Evolutionary conservation across 2,888 invertebrate species (phyloP), one percentile per base, ranked within the genome.

Genomic region (Gisinianus flammeolus): DNA sequence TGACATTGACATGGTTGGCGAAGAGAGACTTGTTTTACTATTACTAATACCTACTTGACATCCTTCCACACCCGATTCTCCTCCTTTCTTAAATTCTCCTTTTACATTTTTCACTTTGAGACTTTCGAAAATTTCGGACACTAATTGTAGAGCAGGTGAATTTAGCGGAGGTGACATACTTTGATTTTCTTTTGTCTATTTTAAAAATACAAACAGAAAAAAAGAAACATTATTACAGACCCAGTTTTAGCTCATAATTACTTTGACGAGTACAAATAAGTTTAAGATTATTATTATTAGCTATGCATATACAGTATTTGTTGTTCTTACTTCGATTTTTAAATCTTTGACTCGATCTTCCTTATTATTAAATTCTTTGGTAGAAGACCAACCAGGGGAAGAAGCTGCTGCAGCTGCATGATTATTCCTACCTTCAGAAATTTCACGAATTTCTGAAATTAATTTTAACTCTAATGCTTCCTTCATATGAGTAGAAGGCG

Each of bases 101-200:
- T 85, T 90, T 82, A 87, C 85, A 28, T 88, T 87, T 81, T 91
- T 92, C 85, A 93, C 88, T 87, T 93, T 93, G 85, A 95, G 91
- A 85, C 92, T 93, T 87, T 95, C 95, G 71, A 94, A 94, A 75
- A 95, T 89, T 87, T 95, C 95, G 19, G 92, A 93, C 12, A 95
- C 92, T 82, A 95, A 89, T 85, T 94, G 91, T 72, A 93, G 90
- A 16, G 93, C 94, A 0, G 94, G 94, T 87, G 94, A 94, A 83
- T 90, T 87, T 79, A 81, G 90, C 89, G 88, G 85, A 1, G 85
- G 85, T 2, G 86, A 84, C n/a, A 70, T n/a, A 68, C 31, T 44
- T 22, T 28, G 58, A 44, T 71, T 68, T 77, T 81, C 70, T 71
- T 71, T 72, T 5, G 56, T 75, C 62, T 76, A 30, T n/a, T 24